Conservation (phyloP, 2,797 vertebrate species). For the Danio aesculapii region DNA sequence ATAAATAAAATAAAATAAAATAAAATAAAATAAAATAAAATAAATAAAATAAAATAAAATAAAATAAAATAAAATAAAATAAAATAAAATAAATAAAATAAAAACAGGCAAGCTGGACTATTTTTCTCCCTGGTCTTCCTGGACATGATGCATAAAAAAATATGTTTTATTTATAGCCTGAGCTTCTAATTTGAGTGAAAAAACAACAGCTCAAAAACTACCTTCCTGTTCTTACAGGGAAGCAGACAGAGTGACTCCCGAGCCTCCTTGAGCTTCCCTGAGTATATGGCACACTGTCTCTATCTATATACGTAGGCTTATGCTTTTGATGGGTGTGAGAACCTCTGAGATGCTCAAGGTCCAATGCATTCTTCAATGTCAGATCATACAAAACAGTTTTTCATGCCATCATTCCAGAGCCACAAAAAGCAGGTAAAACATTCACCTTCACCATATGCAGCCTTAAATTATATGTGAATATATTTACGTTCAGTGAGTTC, state of each 20-base stretch:
- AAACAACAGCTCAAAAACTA: slow-evolving; percentile 70
- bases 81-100: background rate
- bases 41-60: too few relatives aligned
- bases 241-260: slow-evolving; percentile 85
- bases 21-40: too few relatives aligned
- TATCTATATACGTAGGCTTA: slow-evolving; percentile 59
- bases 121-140: slow-evolving; percentile 68
- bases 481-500: background rate
- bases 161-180: slow-evolving; percentile 76
- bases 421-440: slow-evolving; percentile 10
- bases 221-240: slow-evolving; percentile 84
- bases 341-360: slow-evolving; percentile 51
- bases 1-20: too few relatives aligned
- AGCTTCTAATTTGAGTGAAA: slow-evolving; percentile 73
- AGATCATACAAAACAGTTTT: slow-evolving; percentile 17
- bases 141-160: slow-evolving; percentile 78
- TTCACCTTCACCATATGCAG: background rate
- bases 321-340: slow-evolving; percentile 68
- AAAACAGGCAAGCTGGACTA: background rate
- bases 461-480: background rate
- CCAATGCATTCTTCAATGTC: slow-evolving; percentile 33
- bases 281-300: slow-evolving; percentile 62
- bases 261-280: slow-evolving; percentile 65
- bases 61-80: too few relatives aligned
- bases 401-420: slow-evolving; percentile 3